phyloP scores from a whole-genome alignment of 2,797 vertebrate genomes.

The Lithobates sylvaticus region DNA sequence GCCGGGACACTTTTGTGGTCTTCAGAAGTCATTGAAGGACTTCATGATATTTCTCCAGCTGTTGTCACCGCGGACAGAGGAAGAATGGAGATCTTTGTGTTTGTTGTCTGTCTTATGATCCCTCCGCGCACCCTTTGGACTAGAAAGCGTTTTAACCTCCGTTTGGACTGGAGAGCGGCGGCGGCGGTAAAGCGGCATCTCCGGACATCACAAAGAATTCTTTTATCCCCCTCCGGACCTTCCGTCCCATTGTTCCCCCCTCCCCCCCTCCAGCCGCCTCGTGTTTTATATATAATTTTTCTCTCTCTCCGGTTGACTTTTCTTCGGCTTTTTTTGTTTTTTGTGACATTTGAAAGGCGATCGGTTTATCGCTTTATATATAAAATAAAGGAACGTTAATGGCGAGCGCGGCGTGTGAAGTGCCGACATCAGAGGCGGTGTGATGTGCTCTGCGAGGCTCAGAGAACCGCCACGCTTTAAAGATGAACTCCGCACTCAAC shows the following conservation, averaged over 20 bases:
- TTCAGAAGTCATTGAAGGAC: slow-evolving; percentile 90
- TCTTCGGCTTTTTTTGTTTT: slow-evolving; percentile 62
- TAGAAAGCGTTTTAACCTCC: slow-evolving; percentile 92
- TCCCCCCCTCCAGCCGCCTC: slow-evolving; percentile 32
- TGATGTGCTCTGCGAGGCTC: slow-evolving; percentile 6
- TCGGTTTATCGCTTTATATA: slow-evolving; percentile 44
- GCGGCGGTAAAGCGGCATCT: slow-evolving; percentile 81
- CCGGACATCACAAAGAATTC: slow-evolving; percentile 89
- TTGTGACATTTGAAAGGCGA: slow-evolving; percentile 85
- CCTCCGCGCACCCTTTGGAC: slow-evolving; percentile 92
- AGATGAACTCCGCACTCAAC: too few species aligned
- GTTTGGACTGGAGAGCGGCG: slow-evolving; percentile 94
- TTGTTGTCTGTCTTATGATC: slow-evolving; percentile 97
- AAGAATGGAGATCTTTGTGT: slow-evolving; percentile 97
- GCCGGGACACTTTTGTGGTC: slow-evolving; percentile 89
- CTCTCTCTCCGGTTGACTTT: slow-evolving; percentile 89
- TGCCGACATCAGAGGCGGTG: slow-evolving; percentile 76
- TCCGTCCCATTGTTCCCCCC: slow-evolving; percentile 77
- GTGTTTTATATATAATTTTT: slow-evolving; percentile 41
- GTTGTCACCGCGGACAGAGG: slow-evolving; percentile 85
- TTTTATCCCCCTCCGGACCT: slow-evolving; percentile 89
- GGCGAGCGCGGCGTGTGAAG: slow-evolving; percentile 76
- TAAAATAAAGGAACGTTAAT: slow-evolving; percentile 83
- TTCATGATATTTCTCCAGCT: slow-evolving; percentile 88
- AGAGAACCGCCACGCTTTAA: too few species aligned